Evolutionary conservation across 2,797 vertebrate genomes (phyloP), one percentile per base, ranked within the genome.

Genomic region (Moxostoma hubbsi): DNA sequence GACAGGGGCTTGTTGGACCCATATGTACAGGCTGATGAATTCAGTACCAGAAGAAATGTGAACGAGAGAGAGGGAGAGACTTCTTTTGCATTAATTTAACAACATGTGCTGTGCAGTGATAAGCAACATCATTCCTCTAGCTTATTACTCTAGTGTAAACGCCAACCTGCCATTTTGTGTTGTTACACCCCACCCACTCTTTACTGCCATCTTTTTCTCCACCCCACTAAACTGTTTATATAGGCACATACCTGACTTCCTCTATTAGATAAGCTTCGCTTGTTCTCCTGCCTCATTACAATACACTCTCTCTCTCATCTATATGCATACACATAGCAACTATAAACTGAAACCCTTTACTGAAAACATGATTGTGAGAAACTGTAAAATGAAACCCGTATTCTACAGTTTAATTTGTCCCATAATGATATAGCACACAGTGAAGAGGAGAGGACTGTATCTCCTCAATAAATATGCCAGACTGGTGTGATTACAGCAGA

Each of bases 61-160:
- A 63, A 64, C 64, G 69, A 69, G 45, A 70, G 61, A 65, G 81
- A 77, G 68, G 11, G 13, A 5, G 61, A 6, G 9, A 77, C 77
- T 81, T 80, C 64, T 36, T 36, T 78, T 70, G 69, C 82, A 82
- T 78, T 85, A 80, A 83, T 84, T 84, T 79, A 86, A 36, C 36
- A 36, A 85, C 84, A 87, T 86, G 84, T 88, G 87, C 84, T 77
- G 63, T 66, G 61, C 81, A 47, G 74, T 71, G 86, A 88, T 87
- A 88, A 88, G 85, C 71, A 74, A 84, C 80, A 81, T 79, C 77
- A 80, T 83, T 84, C 82, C 83, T 84, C 70, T 61, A 54, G 61
- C 85, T 87, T 84, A 86, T 86, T 84, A 85, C 85, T 88, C 84
- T 87, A 82, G 82, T 83, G 84, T 81, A 83, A 84, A 83, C 75